Conservation (phyloP, 1,140 invertebrate species). For the Drosophila subpulchrella region DNA sequence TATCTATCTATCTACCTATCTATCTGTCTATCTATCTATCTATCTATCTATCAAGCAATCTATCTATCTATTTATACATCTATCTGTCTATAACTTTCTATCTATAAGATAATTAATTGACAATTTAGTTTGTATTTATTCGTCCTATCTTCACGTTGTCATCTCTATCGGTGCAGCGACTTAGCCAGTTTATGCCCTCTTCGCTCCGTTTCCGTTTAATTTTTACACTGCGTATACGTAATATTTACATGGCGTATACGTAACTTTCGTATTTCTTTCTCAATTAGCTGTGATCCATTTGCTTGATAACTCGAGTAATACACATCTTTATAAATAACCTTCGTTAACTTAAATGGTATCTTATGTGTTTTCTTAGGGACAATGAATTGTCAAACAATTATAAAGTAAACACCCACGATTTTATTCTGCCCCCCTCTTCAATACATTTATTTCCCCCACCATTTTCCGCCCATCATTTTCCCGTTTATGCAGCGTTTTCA, state of each 20-base stretch:
- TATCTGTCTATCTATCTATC: no score
- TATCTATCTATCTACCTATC: no score
- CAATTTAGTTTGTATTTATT: no score
- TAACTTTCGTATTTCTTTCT: no score
- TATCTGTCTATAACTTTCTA: no score
- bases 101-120: no score
- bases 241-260: no score
- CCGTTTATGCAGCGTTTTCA: constrained; percentile 37
- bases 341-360: background rate
- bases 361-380: background rate
- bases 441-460: background rate
- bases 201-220: constrained; percentile 2
- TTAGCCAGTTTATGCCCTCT: constrained; percentile 8
- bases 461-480: constrained; percentile 10
- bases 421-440: background rate
- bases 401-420: background rate
- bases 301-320: background rate
- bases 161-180: constrained; percentile 11
- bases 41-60: no score
- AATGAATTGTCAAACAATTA: constrained; percentile 1
- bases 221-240: no score
- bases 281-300: no score
- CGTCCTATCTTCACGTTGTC: background rate
- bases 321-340: background rate
- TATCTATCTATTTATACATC: no score